Evolutionary conservation across 2,797 vertebrate genomes (phyloP).

Genomic region (Myotis findleyi): DNA sequence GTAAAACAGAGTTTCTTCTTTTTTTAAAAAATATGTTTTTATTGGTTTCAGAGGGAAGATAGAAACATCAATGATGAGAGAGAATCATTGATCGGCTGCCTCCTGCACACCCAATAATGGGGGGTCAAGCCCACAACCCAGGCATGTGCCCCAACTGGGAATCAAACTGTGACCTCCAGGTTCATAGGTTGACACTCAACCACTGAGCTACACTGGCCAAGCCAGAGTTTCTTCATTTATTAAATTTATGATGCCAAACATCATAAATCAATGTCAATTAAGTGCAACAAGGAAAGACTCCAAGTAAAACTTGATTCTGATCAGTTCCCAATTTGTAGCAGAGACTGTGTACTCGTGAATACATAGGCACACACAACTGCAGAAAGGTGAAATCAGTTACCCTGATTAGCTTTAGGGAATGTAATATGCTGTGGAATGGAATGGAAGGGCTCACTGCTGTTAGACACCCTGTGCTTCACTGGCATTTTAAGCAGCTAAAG

Average conservation of each 20-base stretch:
- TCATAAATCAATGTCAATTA: background rate
- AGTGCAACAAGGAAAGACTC: background rate
- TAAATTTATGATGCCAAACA: background rate
- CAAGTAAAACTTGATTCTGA: background rate
- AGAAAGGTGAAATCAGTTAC: background rate
- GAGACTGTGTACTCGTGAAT: background rate
- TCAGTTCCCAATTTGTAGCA: background rate
- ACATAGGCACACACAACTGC: background rate
- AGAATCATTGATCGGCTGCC: too few species aligned
- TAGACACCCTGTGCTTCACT: background rate
- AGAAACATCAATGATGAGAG: too few species aligned
- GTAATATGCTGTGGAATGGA: background rate
- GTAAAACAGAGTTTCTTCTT: background rate
- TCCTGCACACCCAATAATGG: too few species aligned
- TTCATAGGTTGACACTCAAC: too few species aligned
- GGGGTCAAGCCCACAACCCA: too few species aligned
- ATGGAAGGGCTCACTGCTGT: background rate
- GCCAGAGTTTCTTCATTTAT: background rate
- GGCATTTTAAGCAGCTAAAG: background rate
- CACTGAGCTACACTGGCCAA: too few species aligned
- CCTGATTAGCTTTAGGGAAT: background rate
- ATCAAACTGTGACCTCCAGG: too few species aligned
- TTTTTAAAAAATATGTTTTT: too few species aligned
- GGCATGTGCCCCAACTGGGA: too few species aligned
- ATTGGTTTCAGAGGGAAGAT: too few species aligned